phyloP scores from a whole-genome alignment of 2,797 vertebrate species.

The Neosalanx taihuensis region DNA sequence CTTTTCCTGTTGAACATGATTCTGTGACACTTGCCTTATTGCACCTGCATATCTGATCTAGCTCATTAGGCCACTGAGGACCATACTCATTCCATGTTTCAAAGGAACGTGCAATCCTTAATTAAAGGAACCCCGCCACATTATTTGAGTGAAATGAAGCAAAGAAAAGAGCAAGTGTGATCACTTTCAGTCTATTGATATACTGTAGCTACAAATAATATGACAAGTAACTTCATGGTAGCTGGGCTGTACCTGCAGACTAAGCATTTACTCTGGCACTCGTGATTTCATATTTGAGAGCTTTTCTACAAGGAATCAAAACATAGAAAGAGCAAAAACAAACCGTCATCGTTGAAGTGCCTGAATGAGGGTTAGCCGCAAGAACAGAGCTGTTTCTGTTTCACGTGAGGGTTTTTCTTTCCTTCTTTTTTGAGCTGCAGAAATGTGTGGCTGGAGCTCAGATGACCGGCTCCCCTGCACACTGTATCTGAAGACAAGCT shows the following conservation, averaged over 20 bases:
- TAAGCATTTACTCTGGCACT: not conserved
- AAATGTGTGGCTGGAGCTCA: not conserved
- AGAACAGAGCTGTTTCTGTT: not conserved
- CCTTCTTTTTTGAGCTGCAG: not conserved
- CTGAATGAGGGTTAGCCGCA: not conserved
- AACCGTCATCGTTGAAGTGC: not conserved
- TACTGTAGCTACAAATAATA: too few species aligned
- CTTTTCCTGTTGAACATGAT: constrained; percentile 26
- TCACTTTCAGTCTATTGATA: not conserved
- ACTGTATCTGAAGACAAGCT: constrained; percentile 68
- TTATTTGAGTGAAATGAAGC: not conserved
- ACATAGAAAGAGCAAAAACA: not conserved
- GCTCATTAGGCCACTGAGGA: constrained; percentile 34
- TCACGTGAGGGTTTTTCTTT: constrained; percentile 6
- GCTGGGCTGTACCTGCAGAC: not conserved
- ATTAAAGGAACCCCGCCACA: not conserved
- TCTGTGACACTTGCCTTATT: constrained; percentile 39
- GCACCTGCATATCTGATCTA: constrained; percentile 30
- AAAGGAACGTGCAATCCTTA: not conserved
- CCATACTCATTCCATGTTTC: constrained; percentile 31
- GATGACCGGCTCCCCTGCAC: constrained; percentile 40
- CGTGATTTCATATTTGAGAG: not conserved
- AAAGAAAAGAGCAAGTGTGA: not conserved
- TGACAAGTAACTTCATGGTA: too few species aligned
- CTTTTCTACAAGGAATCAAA: not conserved